Conservation (phyloP, 2,113 vertebrate species). For the Neoarius graeffei region DNA sequence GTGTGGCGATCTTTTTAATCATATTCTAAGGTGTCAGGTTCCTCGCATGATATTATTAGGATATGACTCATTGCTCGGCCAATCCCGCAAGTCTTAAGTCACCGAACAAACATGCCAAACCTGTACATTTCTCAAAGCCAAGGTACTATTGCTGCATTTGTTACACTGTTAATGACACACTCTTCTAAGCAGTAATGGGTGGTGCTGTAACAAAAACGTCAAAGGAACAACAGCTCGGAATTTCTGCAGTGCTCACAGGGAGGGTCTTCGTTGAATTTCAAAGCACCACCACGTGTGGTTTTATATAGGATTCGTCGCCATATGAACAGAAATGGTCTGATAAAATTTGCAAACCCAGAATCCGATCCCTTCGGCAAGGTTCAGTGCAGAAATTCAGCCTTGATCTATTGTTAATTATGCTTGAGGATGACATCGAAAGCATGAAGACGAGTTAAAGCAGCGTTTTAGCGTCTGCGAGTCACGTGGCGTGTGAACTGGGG, state of each 20-base stretch:
- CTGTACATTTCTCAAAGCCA: constrained; percentile 53
- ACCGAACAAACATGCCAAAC: constrained; percentile 39
- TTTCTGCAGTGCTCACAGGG: constrained; percentile 68
- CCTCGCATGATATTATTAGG: constrained; percentile 13
- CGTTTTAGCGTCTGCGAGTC: constrained; percentile 16
- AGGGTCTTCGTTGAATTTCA: constrained; percentile 33
- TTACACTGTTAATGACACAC: constrained; percentile 53
- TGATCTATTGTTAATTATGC: constrained; percentile 14
- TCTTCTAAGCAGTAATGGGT: constrained; percentile 37
- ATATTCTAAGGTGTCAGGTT: constrained; percentile 27
- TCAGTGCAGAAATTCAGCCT: constrained; percentile 47
- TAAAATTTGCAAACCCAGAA: background rate
- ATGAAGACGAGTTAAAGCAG: constrained; percentile 16
- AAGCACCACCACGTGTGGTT: background rate
- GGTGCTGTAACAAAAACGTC: constrained; percentile 44
- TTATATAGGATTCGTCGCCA: background rate
- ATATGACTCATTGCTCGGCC: constrained; percentile 19
- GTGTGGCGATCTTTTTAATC: constrained; percentile 31
- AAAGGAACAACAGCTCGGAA: constrained; percentile 28
- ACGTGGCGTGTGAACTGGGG: background rate
- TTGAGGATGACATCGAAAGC: constrained; percentile 29
- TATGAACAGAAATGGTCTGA: background rate
- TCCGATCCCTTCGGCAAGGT: constrained; percentile 29
- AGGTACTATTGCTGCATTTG: constrained; percentile 56
- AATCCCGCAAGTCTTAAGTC: constrained; percentile 3